Conservation (phyloP, 2,113 vertebrate genomes). For the Crotalus tigris region DNA sequence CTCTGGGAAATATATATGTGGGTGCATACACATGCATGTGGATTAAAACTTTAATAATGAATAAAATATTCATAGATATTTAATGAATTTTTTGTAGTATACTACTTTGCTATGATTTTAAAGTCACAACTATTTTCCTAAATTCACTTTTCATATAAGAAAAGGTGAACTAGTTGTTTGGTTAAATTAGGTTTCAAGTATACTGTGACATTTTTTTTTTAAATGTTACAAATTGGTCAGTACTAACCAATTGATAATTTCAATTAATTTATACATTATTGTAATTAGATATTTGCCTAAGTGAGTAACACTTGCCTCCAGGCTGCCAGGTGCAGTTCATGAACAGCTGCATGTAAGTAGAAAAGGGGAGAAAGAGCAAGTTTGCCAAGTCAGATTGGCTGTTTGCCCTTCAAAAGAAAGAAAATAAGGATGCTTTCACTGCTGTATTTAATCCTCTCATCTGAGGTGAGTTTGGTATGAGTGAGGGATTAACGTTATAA, state of each 20-base stretch:
- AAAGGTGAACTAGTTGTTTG: not conserved
- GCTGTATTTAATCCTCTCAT: not conserved
- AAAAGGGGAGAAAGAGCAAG: not conserved
- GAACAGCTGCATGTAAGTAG: conserved; percentile 12
- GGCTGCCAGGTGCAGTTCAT: conserved; percentile 17
- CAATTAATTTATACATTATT: not conserved
- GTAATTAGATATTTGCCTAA: conserved; percentile 12
- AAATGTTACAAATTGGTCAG: not conserved
- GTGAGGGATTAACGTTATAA: not conserved
- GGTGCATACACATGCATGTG: not conserved
- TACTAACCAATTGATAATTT: not conserved
- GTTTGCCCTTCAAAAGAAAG: conserved; percentile 1
- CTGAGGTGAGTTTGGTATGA: not conserved
- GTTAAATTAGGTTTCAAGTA: not conserved
- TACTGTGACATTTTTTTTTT: not conserved
- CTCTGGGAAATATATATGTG: not conserved
- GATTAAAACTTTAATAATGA: not conserved
- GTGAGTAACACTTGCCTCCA: conserved; percentile 8
- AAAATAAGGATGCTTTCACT: conserved; percentile 8
- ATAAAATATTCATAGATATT: not conserved
- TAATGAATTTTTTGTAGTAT: not conserved
- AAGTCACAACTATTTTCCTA: not conserved
- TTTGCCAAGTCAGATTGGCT: conserved; percentile 21
- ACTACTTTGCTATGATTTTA: not conserved
- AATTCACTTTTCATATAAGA: not conserved